Percentiles rank a stretch among this genome's conserved stretches.
phyloP scores from a whole-genome alignment of 2,797 vertebrate species.

The Tachyglossus aculeatus region DNA sequence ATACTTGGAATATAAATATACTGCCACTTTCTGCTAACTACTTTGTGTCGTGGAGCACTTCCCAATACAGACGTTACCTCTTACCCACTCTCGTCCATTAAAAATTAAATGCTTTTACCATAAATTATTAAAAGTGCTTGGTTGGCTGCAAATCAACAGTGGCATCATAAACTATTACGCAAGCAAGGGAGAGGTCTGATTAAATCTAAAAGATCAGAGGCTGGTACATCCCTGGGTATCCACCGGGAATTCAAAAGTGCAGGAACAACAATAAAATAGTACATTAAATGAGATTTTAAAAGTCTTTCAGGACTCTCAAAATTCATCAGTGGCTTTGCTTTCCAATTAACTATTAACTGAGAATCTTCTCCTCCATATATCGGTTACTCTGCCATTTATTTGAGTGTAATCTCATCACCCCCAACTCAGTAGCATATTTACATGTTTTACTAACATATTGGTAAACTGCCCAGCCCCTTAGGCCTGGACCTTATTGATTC shows the following conservation, averaged over 20 bases:
- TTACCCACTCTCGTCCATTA: conserved; percentile 72
- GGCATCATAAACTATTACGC: conserved; percentile 69
- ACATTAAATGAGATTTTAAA: conserved; percentile 67
- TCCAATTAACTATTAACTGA: conserved; percentile 58
- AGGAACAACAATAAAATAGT: conserved; percentile 56
- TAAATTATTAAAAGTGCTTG: conserved; percentile 78
- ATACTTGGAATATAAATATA: conserved; percentile 68
- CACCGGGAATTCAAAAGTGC: conserved; percentile 49
- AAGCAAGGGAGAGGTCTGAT: conserved; percentile 65
- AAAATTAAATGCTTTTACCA: conserved; percentile 77
- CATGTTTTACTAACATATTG: conserved; percentile 41
- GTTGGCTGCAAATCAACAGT: conserved; percentile 75
- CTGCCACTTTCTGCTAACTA: conserved; percentile 55
- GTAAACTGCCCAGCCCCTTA: too few species aligned
- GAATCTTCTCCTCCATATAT: conserved; percentile 12
- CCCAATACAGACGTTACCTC: conserved; percentile 62
- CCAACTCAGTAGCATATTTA: conserved; percentile 41
- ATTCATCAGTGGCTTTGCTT: conserved; percentile 64
- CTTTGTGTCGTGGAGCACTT: conserved; percentile 56
- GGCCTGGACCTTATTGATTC: too few species aligned
- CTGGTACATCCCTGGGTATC: conserved; percentile 41
- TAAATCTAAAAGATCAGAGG: conserved; percentile 65
- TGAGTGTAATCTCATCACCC: conserved; percentile 16
- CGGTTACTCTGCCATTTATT: conserved; percentile 8
- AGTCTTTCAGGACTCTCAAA: conserved; percentile 64